Percentiles rank a stretch among this genome's conserved stretches.
Evolutionary conservation across 2,888 invertebrate species (phyloP).

Genomic region (Chaitophorus viminalis): DNA sequence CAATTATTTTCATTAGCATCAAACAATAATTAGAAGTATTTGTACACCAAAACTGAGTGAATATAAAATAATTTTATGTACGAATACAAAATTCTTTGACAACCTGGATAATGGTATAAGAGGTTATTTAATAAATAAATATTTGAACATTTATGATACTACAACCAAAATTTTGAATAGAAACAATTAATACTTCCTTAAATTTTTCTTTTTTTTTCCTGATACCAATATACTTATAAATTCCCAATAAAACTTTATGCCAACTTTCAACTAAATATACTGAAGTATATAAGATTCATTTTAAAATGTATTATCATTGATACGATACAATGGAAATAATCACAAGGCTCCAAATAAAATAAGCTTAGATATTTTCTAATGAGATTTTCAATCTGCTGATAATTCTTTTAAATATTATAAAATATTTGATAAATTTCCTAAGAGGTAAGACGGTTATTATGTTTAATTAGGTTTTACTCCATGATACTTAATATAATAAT

Average conservation of each 20-base stretch:
- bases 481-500: conserved; percentile 28
- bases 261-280: not conserved
- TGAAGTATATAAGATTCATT: not conserved
- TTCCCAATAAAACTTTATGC: not conserved
- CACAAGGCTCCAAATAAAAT: conserved; percentile 3
- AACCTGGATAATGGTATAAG: not conserved
- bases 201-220: not conserved
- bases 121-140: conserved; percentile 1
- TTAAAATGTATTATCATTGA: not conserved
- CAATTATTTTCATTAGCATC: conserved; percentile 10
- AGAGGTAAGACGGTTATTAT: conserved; percentile 34
- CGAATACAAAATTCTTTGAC: not conserved
- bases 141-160: not conserved
- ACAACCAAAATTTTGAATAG: not conserved
- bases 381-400: conserved; percentile 8
- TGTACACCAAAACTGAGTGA: not conserved
- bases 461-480: conserved; percentile 4
- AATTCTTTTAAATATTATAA: conserved; percentile 8
- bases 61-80: conserved; percentile 7
- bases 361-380: not conserved
- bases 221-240: conserved; percentile 20
- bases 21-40: not conserved
- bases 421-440: conserved; percentile 17
- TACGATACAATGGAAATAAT: not conserved
- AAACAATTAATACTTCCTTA: not conserved